Conservation (phyloP, 2,113 vertebrate species). For the Puma concolor region DNA sequence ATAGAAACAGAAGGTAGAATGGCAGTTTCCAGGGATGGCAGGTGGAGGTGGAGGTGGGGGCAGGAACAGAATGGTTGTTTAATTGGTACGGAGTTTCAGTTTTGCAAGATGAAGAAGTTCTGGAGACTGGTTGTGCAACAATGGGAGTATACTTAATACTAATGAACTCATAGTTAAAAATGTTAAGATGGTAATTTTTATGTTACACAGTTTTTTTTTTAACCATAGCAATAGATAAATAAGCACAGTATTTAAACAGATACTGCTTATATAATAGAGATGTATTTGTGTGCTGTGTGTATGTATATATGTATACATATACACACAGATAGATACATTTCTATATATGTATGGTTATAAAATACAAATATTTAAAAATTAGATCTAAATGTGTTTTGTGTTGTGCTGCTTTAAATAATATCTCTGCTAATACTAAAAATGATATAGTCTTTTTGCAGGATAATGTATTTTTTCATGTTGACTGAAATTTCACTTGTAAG, state of each 20-base stretch:
- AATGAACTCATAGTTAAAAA: background rate
- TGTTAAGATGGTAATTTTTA: background rate
- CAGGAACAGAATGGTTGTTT: background rate
- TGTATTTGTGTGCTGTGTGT: background rate
- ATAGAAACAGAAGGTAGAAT: background rate
- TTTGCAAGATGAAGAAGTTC: background rate
- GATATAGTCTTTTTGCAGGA: background rate
- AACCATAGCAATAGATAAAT: background rate
- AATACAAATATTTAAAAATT: constrained; percentile 5
- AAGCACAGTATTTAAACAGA: background rate
- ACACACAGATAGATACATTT: too few species aligned
- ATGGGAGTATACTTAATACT: background rate
- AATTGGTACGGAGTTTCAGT: background rate
- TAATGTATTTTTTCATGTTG: background rate
- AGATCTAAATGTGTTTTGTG: background rate
- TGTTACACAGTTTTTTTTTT: background rate
- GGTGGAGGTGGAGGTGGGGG: background rate
- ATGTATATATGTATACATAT: background rate
- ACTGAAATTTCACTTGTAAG: background rate
- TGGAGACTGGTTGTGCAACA: too few species aligned
- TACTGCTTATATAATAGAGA: background rate
- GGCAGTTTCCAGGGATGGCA: background rate
- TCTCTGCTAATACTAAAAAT: background rate
- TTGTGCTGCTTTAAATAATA: background rate
- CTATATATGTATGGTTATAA: background rate